These are phyloP conservation scores for Vesta saturnalis DNA, from an alignment of 2,888 invertebrate species.

Conservation along the genomic window DNA sequence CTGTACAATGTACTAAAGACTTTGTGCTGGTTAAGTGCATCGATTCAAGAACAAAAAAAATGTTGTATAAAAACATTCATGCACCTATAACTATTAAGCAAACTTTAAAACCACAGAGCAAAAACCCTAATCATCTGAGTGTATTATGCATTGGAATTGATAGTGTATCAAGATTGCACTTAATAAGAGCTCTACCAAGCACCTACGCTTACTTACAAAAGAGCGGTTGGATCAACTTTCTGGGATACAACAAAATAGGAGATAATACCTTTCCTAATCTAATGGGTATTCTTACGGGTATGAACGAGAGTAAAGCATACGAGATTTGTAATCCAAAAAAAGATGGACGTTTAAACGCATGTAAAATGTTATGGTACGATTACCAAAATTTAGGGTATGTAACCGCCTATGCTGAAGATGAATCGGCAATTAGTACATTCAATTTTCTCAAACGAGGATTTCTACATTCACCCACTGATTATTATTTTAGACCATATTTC, in stretches of 20 bases:
- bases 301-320: conserved; percentile 61
- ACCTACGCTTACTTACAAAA: conserved; percentile 74
- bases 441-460: conserved; percentile 81
- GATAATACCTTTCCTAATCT: conserved; percentile 94
- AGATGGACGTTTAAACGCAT: conserved; percentile 68
- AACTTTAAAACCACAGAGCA: conserved; percentile 12
- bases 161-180: conserved; percentile 83
- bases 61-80: background rate
- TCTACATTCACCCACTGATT: conserved; percentile 78
- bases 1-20: background rate
- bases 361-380: conserved; percentile 81
- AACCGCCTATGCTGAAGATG: conserved; percentile 85
- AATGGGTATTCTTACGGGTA: conserved; percentile 82
- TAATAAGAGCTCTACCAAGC: conserved; percentile 78
- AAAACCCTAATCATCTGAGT: conserved; percentile 64
- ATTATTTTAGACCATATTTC: conserved; percentile 81
- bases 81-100: background rate
- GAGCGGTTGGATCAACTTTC: conserved; percentile 58
- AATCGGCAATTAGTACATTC: conserved; percentile 76
- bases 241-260: conserved; percentile 72
- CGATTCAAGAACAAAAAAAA: background rate
- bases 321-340: conserved; percentile 64
- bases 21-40: background rate
- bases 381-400: conserved; percentile 77
- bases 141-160: conserved; percentile 86